Evolutionary conservation across 2,888 invertebrate species (phyloP).

Genomic region (Noctua janthina): DNA sequence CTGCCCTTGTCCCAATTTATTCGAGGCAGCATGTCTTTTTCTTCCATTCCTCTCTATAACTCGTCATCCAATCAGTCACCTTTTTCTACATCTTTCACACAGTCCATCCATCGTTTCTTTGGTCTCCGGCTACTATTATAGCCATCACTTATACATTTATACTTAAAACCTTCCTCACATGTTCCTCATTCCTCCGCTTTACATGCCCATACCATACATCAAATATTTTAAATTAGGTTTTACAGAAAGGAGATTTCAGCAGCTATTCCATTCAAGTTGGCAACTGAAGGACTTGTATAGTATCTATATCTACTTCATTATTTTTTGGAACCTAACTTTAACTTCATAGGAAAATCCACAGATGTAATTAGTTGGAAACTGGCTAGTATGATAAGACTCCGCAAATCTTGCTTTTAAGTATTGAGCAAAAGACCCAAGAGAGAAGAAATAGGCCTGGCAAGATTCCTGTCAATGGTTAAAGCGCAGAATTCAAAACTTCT

Average conservation of each 20-base stretch:
- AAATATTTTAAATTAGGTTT: no score
- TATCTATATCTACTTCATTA: background rate
- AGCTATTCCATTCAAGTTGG: background rate
- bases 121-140: background rate
- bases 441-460: background rate
- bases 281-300: background rate
- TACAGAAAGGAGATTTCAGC: background rate
- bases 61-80: background rate
- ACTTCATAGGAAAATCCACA: background rate
- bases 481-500: no score
- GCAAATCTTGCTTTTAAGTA: background rate
- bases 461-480: no score
- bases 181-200: background rate
- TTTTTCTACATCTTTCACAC: background rate
- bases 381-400: background rate
- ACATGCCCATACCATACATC: background rate
- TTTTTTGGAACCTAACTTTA: background rate
- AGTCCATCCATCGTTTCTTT: background rate
- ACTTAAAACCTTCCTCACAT: background rate
- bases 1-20: background rate
- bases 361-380: background rate
- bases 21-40: background rate
- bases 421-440: background rate
- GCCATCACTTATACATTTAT: background rate
- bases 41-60: background rate